phyloP scores from a whole-genome alignment of 2,888 invertebrate genomes.

The Drosophila cognata region DNA sequence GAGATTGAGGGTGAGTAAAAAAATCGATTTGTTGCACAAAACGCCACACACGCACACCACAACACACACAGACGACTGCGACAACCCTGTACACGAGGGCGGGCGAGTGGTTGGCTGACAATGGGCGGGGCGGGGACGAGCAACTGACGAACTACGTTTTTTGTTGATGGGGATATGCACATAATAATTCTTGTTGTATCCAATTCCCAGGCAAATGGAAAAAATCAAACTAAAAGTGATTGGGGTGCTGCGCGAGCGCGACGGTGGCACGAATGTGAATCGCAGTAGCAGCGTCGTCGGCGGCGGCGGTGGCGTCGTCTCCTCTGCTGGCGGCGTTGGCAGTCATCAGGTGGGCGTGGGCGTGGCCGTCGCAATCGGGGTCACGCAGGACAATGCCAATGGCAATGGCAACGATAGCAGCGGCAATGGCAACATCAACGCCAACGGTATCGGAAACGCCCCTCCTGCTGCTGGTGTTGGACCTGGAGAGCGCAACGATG shows the following conservation, averaged over 20 bases:
- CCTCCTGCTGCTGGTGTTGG: conserved; percentile 29
- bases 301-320: conserved; percentile 36
- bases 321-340: conserved; percentile 54
- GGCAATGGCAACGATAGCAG: conserved; percentile 63
- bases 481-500: conserved; percentile 45
- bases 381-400: conserved; percentile 74
- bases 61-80: conserved; percentile 39
- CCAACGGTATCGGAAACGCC: conserved; percentile 60
- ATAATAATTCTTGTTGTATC: conserved; percentile 25
- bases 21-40: conserved; percentile 81
- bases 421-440: conserved; percentile 45
- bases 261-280: conserved; percentile 76
- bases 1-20: conserved; percentile 77
- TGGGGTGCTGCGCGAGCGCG: conserved; percentile 83
- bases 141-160: conserved; percentile 34
- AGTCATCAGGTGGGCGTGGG: conserved; percentile 68
- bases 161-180: conserved; percentile 50
- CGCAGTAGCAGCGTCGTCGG: conserved; percentile 59
- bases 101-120: conserved; percentile 43
- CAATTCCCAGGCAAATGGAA: conserved; percentile 72
- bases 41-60: conserved; percentile 50
- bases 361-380: conserved; percentile 58
- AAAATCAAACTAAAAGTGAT: conserved; percentile 83
- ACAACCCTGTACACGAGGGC: conserved; percentile 64
- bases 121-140: conserved; percentile 40